phyloP scores from a whole-genome alignment of 2,113 vertebrate genomes.

The Probosciger aterrimus region DNA sequence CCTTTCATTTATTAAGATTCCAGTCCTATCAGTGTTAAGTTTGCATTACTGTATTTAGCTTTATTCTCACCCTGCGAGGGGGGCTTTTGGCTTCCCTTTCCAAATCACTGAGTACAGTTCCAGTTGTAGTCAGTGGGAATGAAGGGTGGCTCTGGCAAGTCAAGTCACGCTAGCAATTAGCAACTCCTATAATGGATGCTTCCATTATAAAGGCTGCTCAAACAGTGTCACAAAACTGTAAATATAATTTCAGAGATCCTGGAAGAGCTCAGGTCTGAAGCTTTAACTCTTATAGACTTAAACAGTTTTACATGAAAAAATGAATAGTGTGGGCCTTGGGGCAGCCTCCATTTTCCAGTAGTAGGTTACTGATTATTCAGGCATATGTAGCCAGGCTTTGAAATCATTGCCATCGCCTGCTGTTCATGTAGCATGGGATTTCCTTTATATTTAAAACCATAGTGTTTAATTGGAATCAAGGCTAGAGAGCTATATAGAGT shows the following conservation, averaged over 20 bases:
- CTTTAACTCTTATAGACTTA: background rate
- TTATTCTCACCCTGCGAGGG: background rate
- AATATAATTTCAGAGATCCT: background rate
- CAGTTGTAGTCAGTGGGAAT: background rate
- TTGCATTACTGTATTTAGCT: background rate
- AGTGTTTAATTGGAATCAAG: background rate
- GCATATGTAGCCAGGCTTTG: background rate
- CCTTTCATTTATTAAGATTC: background rate
- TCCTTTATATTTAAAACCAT: background rate
- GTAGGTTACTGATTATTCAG: background rate
- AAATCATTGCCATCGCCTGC: background rate
- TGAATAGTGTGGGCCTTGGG: background rate
- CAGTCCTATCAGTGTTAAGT: background rate
- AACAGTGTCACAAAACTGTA: background rate
- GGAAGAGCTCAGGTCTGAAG: background rate
- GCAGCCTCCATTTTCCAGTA: background rate
- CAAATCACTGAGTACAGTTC: background rate
- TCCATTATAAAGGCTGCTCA: background rate
- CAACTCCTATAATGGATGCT: background rate
- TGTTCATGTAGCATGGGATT: background rate
- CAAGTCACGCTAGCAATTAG: background rate
- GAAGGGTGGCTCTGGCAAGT: background rate
- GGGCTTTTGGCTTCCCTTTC: background rate
- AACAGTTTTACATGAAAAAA: background rate
- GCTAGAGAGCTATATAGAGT: background rate